Evolutionary conservation across 2,113 vertebrate species (phyloP).

Genomic region (Paratilapia polleni): DNA sequence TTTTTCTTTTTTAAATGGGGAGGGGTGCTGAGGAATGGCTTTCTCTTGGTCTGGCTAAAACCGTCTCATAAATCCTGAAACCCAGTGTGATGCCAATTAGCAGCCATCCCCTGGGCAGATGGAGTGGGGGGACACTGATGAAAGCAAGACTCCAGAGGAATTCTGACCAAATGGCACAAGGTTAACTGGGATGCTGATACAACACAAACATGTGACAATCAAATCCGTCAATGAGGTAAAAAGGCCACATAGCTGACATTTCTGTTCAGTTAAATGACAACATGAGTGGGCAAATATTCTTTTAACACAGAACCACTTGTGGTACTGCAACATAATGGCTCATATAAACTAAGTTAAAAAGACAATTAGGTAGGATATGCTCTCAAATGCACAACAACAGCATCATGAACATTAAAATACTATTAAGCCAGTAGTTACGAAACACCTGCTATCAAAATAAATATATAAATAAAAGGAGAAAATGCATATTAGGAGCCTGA

Average conservation of each 20-base stretch:
- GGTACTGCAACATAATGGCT: neutral
- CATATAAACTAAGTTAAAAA: neutral
- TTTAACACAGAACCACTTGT: neutral
- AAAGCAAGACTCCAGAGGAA: slow-evolving; percentile 56
- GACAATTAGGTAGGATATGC: neutral
- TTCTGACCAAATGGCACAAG: slow-evolving; percentile 38
- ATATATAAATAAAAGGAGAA: neutral
- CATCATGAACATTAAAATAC: slow-evolving; percentile 47
- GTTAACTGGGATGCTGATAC: slow-evolving; percentile 28
- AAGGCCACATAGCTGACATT: slow-evolving; percentile 10
- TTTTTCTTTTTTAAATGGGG: neutral
- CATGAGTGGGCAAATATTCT: neutral
- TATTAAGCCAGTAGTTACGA: slow-evolving; percentile 37
- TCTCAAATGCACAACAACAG: neutral
- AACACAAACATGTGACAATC: slow-evolving; percentile 17
- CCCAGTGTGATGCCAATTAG: slow-evolving; percentile 73
- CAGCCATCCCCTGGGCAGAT: slow-evolving; percentile 37
- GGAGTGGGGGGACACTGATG: slow-evolving; percentile 34
- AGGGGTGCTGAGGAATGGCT: slow-evolving; percentile 21
- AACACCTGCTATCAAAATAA: slow-evolving; percentile 33
- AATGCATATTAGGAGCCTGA: slow-evolving; percentile 25
- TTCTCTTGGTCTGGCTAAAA: slow-evolving; percentile 39
- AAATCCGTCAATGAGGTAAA: slow-evolving; percentile 5
- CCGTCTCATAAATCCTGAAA: slow-evolving; percentile 58
- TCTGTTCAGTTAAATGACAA: neutral